phyloP scores from a whole-genome alignment of 37 sponge, comb jelly and placozoan genomes.

The Bolinopsis microptera region DNA sequence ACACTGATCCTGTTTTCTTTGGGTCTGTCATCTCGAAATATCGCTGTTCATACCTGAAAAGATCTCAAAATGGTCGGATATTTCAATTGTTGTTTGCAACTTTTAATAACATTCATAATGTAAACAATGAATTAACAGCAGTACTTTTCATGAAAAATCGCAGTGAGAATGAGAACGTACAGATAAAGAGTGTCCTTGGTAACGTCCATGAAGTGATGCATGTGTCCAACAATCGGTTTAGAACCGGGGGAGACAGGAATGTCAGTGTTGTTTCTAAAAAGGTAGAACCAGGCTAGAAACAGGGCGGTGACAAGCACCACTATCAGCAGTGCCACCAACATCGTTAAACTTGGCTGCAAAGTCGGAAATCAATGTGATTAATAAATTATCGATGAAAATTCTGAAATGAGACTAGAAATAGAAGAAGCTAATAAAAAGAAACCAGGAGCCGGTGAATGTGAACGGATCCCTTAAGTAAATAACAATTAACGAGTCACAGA shows the following conservation, averaged over 20 bases:
- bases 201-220: slow-evolving; percentile 38
- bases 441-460: no score
- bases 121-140: neutral
- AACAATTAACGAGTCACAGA: no score
- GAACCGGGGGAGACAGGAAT: slow-evolving; percentile 36
- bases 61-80: no score
- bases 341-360: no score
- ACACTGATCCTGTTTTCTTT: neutral
- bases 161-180: no score
- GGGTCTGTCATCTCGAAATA: slow-evolving; percentile 54
- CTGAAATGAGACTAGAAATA: no score
- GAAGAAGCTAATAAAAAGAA: no score
- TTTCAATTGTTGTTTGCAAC: no score
- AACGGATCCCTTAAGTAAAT: no score
- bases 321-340: slow-evolving; percentile 21
- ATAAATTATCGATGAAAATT: no score
- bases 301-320: neutral
- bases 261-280: slow-evolving; percentile 27
- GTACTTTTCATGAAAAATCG: neutral
- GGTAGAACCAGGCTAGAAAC: slow-evolving; percentile 56
- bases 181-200: neutral
- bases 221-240: slow-evolving; percentile 25
- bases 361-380: no score
- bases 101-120: no score
- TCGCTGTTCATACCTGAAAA: slow-evolving; percentile 28